These are phyloP conservation scores for Drosophila differens DNA, from an alignment of 2,888 invertebrate genomes.

Conservation along the genomic window DNA sequence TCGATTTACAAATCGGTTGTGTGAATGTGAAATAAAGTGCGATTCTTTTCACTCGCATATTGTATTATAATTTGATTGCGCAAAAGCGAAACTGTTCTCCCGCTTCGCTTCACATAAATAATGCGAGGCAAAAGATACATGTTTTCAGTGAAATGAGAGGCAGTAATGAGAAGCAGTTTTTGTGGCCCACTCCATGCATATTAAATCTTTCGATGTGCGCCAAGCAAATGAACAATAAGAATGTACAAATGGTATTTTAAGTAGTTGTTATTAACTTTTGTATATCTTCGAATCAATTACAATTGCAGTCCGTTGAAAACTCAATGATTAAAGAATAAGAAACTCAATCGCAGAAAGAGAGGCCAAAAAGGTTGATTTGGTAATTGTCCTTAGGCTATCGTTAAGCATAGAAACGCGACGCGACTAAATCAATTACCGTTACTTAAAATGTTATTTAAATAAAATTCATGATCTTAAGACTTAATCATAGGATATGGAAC, in stretches of 20 bases:
- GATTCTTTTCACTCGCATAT: not conserved
- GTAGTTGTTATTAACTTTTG: not conserved
- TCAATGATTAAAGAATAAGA: no score
- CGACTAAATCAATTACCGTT: not conserved
- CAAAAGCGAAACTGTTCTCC: not conserved
- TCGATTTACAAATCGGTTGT: not conserved
- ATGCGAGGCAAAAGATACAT: not conserved
- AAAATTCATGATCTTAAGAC: no score
- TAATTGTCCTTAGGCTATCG: not conserved
- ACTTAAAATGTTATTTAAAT: not conserved
- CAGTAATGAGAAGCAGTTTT: no score
- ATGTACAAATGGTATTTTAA: not conserved
- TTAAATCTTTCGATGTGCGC: not conserved
- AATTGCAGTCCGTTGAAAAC: not conserved
- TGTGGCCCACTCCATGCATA: not conserved
- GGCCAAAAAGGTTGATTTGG: not conserved
- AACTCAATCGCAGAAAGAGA: not conserved
- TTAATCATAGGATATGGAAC: not conserved
- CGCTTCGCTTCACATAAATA: constrained; percentile 4
- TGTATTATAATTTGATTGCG: constrained; percentile 1
- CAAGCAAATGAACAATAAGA: constrained; percentile 27
- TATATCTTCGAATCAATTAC: not conserved
- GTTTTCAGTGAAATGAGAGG: not conserved
- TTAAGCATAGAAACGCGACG: not conserved
- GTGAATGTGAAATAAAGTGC: not conserved